Evolutionary conservation across 2,888 invertebrate genomes (phyloP).

Genomic region (Drosophila multiciliata): DNA sequence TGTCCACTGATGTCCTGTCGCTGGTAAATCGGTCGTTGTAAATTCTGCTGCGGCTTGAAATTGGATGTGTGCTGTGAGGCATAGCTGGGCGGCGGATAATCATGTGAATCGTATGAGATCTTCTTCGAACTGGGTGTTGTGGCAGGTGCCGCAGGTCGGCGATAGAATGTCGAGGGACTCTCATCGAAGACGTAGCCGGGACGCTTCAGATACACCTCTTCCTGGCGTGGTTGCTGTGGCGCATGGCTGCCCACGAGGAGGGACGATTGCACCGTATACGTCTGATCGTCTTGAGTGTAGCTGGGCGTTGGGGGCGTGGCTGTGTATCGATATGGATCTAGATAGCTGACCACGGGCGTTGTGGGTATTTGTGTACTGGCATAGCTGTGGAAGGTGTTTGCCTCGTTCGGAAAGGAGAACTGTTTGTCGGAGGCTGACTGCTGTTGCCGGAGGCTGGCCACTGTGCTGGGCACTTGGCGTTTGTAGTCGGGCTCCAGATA

Average conservation of each 20-base stretch:
- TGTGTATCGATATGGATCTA: slow-evolving; percentile 75
- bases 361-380: slow-evolving; percentile 61
- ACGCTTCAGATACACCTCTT: slow-evolving; percentile 67
- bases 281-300: slow-evolving; percentile 64
- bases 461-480: slow-evolving; percentile 56
- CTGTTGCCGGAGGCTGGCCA: slow-evolving; percentile 22
- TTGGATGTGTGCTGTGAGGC: slow-evolving; percentile 71
- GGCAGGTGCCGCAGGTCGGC: slow-evolving; percentile 54
- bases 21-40: slow-evolving; percentile 60
- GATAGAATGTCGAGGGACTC: slow-evolving; percentile 54
- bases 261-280: slow-evolving; percentile 82
- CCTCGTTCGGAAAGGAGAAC: slow-evolving; percentile 65
- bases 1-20: slow-evolving; percentile 71
- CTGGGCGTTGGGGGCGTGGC: slow-evolving; percentile 44
- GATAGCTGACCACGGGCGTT: slow-evolving; percentile 79
- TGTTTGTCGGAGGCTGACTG: slow-evolving; percentile 57
- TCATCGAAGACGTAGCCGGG: slow-evolving; percentile 82
- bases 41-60: slow-evolving; percentile 53
- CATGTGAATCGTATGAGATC: slow-evolving; percentile 83
- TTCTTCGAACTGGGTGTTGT: slow-evolving; percentile 49
- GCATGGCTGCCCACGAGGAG: slow-evolving; percentile 67
- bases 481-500: slow-evolving; percentile 64
- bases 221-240: slow-evolving; percentile 34
- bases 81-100: slow-evolving; percentile 83
- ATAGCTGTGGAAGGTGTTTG: slow-evolving; percentile 37